Evolutionary conservation across 2,888 invertebrate genomes (phyloP), one percentile per base, ranked within the genome.

Genomic region (Nemotelus nigrinus): DNA sequence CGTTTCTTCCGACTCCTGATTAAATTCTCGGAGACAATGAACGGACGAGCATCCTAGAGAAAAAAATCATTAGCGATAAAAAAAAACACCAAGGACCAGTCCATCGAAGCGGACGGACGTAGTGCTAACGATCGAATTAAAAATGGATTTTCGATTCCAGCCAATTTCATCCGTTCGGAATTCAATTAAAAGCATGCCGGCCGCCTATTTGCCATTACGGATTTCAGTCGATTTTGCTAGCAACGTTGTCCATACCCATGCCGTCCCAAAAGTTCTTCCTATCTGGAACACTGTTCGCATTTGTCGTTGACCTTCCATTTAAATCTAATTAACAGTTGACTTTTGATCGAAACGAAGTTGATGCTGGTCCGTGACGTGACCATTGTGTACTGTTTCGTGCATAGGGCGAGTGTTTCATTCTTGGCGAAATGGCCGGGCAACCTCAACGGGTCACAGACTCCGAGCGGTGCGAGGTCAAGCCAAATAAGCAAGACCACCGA

Each of bases 251-350:
- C 50, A 5, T 3, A 68, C 25, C 25, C 0, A 25, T 25, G 25
- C 1, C 25, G 25, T 7, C 39, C 48, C 48, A 25, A 6, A 8
- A 68, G 5, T 68, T 39, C 50, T 68, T 10, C 3, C 50, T 3
- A 6, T n/a, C 6, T 25, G 63, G 25, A 53, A 50, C 43, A 50
- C 3, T 53, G 43, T 25, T 6, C 44, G 48, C 25, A 5, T 25
- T n/a, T 25, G 25, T 58, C 39, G 58, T 72, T 72, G 72, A 72
- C 72, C 72, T 72, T 58, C 39, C 58, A 58, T 72, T 72, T 44
- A 25, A 72, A 58, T 45, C 47, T 58, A 72, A 72, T 72, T 72
- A 57, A 45, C 60, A 58, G 72, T 58, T 47, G 47, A 72, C 47
- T 72, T 72, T 72, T 58, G 72, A 72, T 47, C 39, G 25, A 47